phyloP scores from a whole-genome alignment of 1,140 invertebrate genomes.

The Agrypnia vestita region DNA sequence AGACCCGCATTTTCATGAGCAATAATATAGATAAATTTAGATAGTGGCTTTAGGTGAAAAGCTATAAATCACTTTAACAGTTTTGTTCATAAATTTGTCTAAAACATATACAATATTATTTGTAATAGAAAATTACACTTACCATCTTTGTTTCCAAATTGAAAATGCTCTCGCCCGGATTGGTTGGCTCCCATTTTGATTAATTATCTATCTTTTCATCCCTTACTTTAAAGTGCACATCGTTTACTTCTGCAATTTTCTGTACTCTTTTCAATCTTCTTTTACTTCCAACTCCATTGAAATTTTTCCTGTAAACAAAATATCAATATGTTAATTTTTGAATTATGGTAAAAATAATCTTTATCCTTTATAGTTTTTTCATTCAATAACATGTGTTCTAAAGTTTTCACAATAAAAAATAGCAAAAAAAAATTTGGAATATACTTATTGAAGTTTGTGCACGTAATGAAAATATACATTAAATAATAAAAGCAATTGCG shows the following conservation, averaged over 20 bases:
- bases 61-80: too few relatives aligned
- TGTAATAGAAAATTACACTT: slow-evolving; percentile 23
- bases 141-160: slow-evolving; percentile 59
- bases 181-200: slow-evolving; percentile 60
- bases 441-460: too few relatives aligned
- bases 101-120: too few relatives aligned
- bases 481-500: too few relatives aligned
- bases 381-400: too few relatives aligned
- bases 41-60: too few relatives aligned
- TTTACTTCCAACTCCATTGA: not conserved
- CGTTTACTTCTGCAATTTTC: not conserved
- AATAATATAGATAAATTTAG: too few relatives aligned
- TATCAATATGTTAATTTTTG: not conserved
- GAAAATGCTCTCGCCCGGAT: slow-evolving; percentile 57
- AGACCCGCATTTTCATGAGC: too few relatives aligned
- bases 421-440: too few relatives aligned
- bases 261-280: not conserved
- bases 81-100: too few relatives aligned
- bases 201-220: not conserved
- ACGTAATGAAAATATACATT: too few relatives aligned
- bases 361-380: not conserved
- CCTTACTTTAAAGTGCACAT: not conserved
- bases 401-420: too few relatives aligned
- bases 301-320: slow-evolving; percentile 14
- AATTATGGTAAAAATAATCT: not conserved